Evolutionary conservation across 2,113 vertebrate species (phyloP), one percentile per base, ranked within the genome.

Genomic region (Centropus bengalensis): DNA sequence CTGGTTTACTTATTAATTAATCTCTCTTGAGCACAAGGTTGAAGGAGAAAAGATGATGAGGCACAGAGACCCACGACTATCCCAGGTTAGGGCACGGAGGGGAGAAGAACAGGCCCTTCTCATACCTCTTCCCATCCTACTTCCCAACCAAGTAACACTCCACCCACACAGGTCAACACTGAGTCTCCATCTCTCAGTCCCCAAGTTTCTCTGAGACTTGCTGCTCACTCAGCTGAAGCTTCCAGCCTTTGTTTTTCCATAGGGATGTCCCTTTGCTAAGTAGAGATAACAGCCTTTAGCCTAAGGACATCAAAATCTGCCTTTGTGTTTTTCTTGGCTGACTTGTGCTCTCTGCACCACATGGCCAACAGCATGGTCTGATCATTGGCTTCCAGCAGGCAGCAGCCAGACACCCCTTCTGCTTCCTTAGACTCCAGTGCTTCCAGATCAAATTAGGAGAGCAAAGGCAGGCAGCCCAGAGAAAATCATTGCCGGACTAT

Each of bases 301-400:
- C 12, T 26, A 30, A 60, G 30, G n/a, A 30, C 47, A 74, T 17
- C 40, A 54, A 58, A 56, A 17, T 55, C 33, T 58, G 49, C 22
- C 28, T 9, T 10, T 7, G 16, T 1, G 0, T 52, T 88, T 69
- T 69, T 47, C 73, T 40, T n/a, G 28, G 36, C 28, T 73, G 59
- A 11, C 42, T 16, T 33, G 40, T 0, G 1, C 17, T 28, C 71
- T 40, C 14, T 22, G 33, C 17, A 38, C 30, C 24, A 11, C 2
- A 0, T 7, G 20, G 33, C 33, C 45, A 73, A 19, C 1, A 0
- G 6, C 3, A 0, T 42, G 33, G 15, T 26, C 63, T 28, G 21
- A 68, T 38, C 32, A 28, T 10, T 22, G 33, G 14, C 51, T 70
- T 87, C 32, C 47, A 64, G 71, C 60, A 73, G 20, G n/a, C 56